These are phyloP conservation scores for Bucco capensis DNA, from an alignment of 2,113 vertebrate species.

Conservation along the genomic window DNA sequence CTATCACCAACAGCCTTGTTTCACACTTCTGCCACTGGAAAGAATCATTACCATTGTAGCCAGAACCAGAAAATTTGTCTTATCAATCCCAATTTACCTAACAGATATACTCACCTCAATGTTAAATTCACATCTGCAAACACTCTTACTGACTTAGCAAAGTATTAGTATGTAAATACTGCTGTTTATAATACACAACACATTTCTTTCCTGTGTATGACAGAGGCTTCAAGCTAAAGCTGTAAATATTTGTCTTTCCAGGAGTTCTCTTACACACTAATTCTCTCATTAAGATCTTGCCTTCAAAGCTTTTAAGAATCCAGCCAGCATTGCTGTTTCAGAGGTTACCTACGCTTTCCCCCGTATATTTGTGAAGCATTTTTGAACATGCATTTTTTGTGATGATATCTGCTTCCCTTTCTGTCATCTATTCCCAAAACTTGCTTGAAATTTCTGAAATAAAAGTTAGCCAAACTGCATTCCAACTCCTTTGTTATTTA, in stretches of 20 bases:
- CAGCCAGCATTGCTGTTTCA: neutral
- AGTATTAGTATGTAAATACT: neutral
- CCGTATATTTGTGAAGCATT: neutral
- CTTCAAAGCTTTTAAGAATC: neutral
- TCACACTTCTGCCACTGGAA: neutral
- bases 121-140: neutral
- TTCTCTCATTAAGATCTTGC: neutral
- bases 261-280: neutral
- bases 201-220: neutral
- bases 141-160: neutral
- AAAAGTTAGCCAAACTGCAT: neutral
- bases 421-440: neutral
- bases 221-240: neutral
- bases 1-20: neutral
- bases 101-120: neutral
- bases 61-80: neutral
- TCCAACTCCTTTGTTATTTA: neutral
- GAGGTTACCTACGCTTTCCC: neutral
- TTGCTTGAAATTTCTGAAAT: neutral
- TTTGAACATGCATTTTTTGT: neutral
- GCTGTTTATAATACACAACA: neutral
- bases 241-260: neutral
- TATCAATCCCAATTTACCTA: neutral
- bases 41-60: neutral
- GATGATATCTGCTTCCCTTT: neutral